Evolutionary conservation across 1,140 invertebrate species (phyloP).

Genomic region (Camponotus floridanus): DNA sequence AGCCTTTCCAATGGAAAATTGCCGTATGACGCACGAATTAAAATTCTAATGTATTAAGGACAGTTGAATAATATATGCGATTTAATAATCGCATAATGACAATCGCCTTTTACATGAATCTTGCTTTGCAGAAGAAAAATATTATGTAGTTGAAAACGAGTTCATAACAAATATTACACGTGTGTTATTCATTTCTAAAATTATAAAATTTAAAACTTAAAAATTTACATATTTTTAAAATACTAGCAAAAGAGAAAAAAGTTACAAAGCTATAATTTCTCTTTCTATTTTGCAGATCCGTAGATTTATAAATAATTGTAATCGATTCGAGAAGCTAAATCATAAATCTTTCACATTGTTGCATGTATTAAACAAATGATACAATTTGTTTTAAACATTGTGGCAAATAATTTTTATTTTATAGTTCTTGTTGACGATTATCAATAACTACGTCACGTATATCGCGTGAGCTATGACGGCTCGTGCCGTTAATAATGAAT

Average conservation of each 20-base stretch:
- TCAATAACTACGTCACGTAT: slow-evolving; percentile 10
- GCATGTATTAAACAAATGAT: background rate
- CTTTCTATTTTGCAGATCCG: background rate
- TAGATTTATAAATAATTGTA: background rate
- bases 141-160: background rate
- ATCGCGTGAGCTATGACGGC: slow-evolving; percentile 6
- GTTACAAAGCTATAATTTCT: background rate
- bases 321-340: background rate
- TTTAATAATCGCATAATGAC: background rate
- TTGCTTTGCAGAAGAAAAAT: background rate
- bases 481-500: slow-evolving; percentile 11
- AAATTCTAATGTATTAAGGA: slow-evolving; percentile 19
- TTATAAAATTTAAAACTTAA: background rate
- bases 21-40: no score
- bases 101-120: background rate
- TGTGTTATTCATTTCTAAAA: background rate
- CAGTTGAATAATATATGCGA: background rate
- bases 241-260: no score
- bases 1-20: background rate
- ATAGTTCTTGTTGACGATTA: background rate
- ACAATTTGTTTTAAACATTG: background rate
- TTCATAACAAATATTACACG: background rate
- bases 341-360: background rate
- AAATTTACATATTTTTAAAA: background rate
- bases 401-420: background rate